Evolutionary conservation across 2,797 vertebrate genomes (phyloP).

Genomic region (Propithecus perrieri): DNA sequence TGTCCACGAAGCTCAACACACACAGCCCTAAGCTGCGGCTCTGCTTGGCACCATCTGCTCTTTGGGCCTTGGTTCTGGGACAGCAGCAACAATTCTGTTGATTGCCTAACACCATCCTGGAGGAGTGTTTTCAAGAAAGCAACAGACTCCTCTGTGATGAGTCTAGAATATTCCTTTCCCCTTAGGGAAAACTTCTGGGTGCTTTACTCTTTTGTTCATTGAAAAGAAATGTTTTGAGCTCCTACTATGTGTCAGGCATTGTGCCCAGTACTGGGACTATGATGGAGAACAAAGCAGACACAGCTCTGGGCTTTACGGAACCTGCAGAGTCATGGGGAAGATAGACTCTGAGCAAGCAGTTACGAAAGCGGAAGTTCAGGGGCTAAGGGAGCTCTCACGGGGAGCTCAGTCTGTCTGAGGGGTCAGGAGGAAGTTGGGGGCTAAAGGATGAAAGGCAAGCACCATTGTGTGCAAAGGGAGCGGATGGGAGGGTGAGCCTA

Average conservation of each 20-base stretch:
- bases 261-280: background rate
- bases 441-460: background rate
- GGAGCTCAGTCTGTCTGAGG: background rate
- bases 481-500: too few relatives aligned
- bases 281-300: background rate
- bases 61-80: background rate
- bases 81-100: rapidly evolving
- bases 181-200: background rate
- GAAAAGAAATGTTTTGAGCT: background rate
- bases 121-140: background rate
- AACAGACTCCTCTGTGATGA: background rate
- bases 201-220: background rate
- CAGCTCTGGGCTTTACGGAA: background rate
- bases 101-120: background rate
- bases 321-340: background rate
- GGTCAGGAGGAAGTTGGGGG: background rate
- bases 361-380: background rate
- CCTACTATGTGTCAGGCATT: too few relatives aligned
- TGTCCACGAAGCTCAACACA: background rate
- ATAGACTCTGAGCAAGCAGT: background rate
- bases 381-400: background rate
- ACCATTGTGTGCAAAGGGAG: background rate
- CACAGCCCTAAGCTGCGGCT: background rate
- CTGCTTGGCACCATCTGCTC: background rate
- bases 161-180: background rate